Conservation (phyloP, 1,140 invertebrate species). For the Nephila pilipes region DNA sequence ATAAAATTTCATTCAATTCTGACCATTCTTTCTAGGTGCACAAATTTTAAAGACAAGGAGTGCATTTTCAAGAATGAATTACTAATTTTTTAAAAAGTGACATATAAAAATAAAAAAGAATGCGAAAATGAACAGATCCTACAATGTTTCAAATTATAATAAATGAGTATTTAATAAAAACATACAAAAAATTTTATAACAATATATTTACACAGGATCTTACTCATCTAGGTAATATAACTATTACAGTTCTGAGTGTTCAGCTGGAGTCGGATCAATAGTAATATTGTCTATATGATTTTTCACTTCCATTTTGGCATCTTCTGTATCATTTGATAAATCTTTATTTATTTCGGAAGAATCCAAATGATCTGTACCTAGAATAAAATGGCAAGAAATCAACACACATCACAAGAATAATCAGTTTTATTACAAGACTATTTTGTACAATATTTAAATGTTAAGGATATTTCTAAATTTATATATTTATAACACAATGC, state of each 20-base stretch:
- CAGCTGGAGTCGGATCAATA: background rate
- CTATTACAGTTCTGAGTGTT: conserved; percentile 46
- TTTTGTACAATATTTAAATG: no score
- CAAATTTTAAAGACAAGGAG: no score
- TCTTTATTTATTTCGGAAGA: background rate
- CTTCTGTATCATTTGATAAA: conserved; percentile 35
- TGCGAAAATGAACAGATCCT: no score
- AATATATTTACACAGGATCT: conserved; percentile 16
- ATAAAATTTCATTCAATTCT: no score
- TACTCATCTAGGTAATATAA: background rate
- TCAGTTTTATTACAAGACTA: no score
- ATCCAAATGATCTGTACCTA: background rate
- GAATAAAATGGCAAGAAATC: background rate
- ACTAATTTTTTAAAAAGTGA: no score
- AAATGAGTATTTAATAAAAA: background rate
- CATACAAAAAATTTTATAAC: background rate
- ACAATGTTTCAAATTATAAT: no score
- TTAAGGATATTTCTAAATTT: no score
- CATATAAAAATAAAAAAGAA: no score
- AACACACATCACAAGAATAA: background rate
- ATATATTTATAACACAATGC: no score
- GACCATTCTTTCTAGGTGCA: no score
- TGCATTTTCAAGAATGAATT: no score
- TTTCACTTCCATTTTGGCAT: background rate
- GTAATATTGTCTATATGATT: background rate